Evolutionary conservation across 1,140 invertebrate genomes (phyloP), one percentile per base, ranked within the genome.

Genomic region (Drosophila lini): DNA sequence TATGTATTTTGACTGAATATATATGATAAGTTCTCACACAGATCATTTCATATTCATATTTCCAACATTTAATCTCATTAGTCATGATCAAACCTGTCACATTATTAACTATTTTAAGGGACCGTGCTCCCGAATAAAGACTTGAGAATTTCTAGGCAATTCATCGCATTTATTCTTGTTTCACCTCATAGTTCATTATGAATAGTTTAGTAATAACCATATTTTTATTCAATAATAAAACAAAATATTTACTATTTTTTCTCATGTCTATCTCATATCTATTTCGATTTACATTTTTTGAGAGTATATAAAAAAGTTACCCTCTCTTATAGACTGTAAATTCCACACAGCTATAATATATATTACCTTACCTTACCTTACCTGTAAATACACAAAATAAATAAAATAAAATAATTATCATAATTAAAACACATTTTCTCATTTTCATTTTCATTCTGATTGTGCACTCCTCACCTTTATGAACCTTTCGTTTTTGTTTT

Each of bases 391-490:
- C 5, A 28, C 4, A 28, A 28, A 28, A 28, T 5, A 28, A 5
- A 28, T 28, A 28, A 28, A 5, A 28, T 28, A 28, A 28, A 28
- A 42, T 42, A 42, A 19, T 13, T 22, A 5, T 45, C 22, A 25
- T 15, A 47, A 48, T 48, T 28, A 28, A 28, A 0, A n/a, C 3
- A 6, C 22, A 47, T 3, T 8, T 22, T 2, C 22, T 22, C 22
- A 22, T 22, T 22, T 22, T 22, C 22, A 22, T 22, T 22, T 22
- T 22, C 22, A 22, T 22, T 22, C 22, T 22, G 15, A 32, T 50
- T 50, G 47, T 16, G 25, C 15, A 48, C 15, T 16, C 3, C 7
- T 22, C 50, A 53, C 32, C 50, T 50, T 50, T 50, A 50, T 32
- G n/a, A 28, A 22, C 32, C 13, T 11, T 22, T 47, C 19, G 5